Base-by-base conservation (phyloP, 1,140 invertebrate species). In the Conus ventricosus region DNA sequence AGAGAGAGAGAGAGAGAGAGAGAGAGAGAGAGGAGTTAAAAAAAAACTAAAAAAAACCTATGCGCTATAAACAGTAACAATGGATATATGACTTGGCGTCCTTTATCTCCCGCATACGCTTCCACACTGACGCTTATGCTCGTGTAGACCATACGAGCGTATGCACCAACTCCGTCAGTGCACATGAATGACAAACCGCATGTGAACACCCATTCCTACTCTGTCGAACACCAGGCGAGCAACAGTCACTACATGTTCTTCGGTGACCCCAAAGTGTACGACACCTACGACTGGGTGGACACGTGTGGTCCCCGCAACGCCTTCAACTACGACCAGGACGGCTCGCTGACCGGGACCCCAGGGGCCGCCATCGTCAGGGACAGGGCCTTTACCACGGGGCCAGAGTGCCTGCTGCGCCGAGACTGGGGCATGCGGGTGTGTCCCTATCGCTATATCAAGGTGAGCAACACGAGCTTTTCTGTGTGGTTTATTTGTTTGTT, bases 391-490 rank as follows among this genome's bases (percentile, higher is more conserved):
- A 81, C 67, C 84, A 88, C 54, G 39, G 84, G 76, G 11, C 25
- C 54, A 11, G 55, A 88, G 20, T 90, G 89, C 86, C 15, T 63
- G 8, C 51, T 81, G 63, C 67, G 83, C 23, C 23, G 15, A 20
- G n/a, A 39, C 71, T 90, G 83, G 87, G 83, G 85, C 27, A 81
- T 90, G 83, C 54, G 63, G 0, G 63, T 90, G 20, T 90, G 89
- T 86, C 89, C 89, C 10, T 87, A 88, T 53, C 39, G 84, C 5
- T 90, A 90, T 51, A 71, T 84, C 13, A 88, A 88, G 89, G 89
- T 90, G 57, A 60, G 83, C 39, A 25, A 8, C 11, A 4, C 60
- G 10, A 13, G 60, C 17, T 63, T 63, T 13, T 63, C 10, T 63
- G 60, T 63, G 60, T 63, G 75, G 1, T 78, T 78, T 78, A 2